Percentiles rank a stretch among this genome's conserved stretches.
phyloP scores from a whole-genome alignment of 1,140 invertebrate species.

The Hyphantria cunea region DNA sequence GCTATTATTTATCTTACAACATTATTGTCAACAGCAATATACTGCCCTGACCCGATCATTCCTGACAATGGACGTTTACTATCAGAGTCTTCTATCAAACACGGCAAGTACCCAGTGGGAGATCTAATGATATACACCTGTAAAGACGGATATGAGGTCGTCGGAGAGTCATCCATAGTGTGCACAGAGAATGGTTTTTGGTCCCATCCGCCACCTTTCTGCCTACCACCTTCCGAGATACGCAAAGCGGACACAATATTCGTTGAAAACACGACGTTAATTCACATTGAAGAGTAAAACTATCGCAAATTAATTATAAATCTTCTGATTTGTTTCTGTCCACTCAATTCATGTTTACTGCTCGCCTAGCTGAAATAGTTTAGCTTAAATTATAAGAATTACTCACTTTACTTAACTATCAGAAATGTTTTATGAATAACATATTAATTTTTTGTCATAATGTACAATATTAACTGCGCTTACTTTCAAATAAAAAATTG shows the following conservation, averaged over 20 bases:
- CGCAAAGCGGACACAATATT: conserved; percentile 64
- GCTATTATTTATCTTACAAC: no score
- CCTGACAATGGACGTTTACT: conserved; percentile 86
- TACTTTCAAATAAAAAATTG: no score
- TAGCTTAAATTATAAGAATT: no score
- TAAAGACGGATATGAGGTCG: conserved; percentile 85
- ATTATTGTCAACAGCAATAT: conserved; percentile 85
- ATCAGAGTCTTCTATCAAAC: conserved; percentile 55
- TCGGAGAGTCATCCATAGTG: conserved; percentile 90
- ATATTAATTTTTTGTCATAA: no score
- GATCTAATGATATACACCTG: conserved; percentile 91
- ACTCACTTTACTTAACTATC: no score
- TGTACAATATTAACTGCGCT: no score
- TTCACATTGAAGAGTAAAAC: conserved; percentile 61
- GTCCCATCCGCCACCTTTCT: conserved; percentile 93
- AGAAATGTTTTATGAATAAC: no score
- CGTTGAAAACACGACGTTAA: conserved; percentile 65
- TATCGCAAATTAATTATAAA: not conserved
- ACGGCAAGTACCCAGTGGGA: conserved; percentile 87
- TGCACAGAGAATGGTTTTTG: conserved; percentile 93
- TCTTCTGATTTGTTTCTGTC: no score
- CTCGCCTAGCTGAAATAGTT: no score
- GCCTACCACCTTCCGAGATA: conserved; percentile 80
- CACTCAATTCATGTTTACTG: no score
- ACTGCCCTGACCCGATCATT: conserved; percentile 87